Evolutionary conservation across 1,140 invertebrate species (phyloP).

Genomic region (Amphibalanus amphitrite): DNA sequence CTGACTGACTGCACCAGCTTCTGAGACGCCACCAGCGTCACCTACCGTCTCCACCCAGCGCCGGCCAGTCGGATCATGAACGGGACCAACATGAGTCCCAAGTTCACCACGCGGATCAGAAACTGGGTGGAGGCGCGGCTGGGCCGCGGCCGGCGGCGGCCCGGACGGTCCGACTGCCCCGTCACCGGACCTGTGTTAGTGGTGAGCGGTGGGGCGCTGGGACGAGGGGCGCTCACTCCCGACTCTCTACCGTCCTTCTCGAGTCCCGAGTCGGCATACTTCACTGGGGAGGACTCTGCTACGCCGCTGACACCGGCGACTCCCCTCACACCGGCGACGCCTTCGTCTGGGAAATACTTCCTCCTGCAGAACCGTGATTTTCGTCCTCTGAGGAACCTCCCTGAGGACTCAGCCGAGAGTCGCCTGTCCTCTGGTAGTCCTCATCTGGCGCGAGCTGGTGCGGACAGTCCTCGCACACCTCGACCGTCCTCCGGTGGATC

Average conservation of each 20-base stretch:
- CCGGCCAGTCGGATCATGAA: background rate
- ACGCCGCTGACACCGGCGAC: background rate
- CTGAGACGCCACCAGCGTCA: background rate
- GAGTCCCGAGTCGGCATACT: constrained; percentile 2
- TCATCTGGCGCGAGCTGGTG: background rate
- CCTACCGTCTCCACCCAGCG: background rate
- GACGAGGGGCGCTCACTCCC: background rate
- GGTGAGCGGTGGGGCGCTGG: background rate
- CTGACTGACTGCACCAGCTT: background rate
- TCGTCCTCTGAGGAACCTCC: background rate
- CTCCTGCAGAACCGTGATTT: constrained; percentile 4
- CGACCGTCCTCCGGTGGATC: background rate
- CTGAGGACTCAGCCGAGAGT: background rate
- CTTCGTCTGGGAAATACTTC: background rate
- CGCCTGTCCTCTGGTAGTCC: background rate
- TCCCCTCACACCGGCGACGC: background rate
- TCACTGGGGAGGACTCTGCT: constrained; percentile 1
- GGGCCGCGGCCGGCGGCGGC: background rate
- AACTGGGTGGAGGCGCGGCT: background rate
- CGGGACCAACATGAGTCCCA: background rate
- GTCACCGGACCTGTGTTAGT: background rate
- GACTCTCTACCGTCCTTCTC: background rate
- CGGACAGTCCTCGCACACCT: background rate
- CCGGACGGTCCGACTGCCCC: background rate
- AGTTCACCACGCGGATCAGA: background rate